Evolutionary conservation across 1,140 invertebrate species (phyloP).

Genomic region (Eulimnadia texana): DNA sequence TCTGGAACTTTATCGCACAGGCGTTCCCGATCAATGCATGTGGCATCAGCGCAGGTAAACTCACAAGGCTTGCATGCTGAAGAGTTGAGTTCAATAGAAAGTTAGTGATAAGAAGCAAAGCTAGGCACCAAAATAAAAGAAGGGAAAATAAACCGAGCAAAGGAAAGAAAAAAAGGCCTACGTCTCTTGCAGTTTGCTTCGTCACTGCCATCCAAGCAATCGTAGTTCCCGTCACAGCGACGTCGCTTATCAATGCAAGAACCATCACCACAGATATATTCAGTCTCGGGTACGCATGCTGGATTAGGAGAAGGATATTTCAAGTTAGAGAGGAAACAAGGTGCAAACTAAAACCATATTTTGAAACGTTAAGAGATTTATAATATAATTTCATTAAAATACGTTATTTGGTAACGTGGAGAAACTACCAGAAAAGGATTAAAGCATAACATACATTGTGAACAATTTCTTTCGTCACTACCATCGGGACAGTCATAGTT

Average conservation of each 20-base stretch:
- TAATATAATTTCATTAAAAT: no score
- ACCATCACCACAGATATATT: constrained; percentile 24
- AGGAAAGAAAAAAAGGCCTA: no score
- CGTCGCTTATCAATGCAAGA: constrained; percentile 41
- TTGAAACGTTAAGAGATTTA: no score
- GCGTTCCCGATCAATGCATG: constrained; percentile 29
- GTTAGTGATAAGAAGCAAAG: background rate
- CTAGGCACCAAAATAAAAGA: no score
- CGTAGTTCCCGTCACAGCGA: constrained; percentile 45
- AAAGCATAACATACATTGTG: background rate
- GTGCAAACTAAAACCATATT: no score
- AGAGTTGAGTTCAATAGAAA: no score
- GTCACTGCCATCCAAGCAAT: constrained; percentile 34
- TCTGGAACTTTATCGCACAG: constrained; percentile 47
- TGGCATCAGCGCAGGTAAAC: constrained; percentile 32
- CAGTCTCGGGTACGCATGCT: constrained; percentile 12
- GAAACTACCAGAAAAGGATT: no score
- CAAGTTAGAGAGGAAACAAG: no score
- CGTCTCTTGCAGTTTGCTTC: constrained; percentile 19
- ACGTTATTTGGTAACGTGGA: no score
- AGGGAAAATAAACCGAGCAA: no score
- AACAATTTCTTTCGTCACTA: constrained; percentile 73
- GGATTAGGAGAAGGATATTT: no score
- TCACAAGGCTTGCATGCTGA: constrained; percentile 28
- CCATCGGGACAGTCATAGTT: constrained; percentile 64